Evolutionary conservation across 1,140 invertebrate species (phyloP).

Genomic region (Calliphora vicina): DNA sequence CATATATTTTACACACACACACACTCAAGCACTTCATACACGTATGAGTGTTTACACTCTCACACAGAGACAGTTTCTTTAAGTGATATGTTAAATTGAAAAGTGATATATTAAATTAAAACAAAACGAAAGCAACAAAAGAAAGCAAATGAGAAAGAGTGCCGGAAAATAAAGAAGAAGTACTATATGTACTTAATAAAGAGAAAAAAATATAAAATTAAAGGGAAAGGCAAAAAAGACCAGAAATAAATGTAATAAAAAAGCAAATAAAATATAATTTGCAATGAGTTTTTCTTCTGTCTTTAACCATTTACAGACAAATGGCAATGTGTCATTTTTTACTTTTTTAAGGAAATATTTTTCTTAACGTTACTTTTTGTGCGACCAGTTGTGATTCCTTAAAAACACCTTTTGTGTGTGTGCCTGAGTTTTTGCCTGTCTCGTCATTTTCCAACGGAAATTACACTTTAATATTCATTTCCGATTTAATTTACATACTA

Average conservation of each 20-base stretch:
- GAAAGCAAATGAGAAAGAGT: not conserved
- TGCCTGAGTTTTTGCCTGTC: not conserved
- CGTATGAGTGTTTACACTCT: no score
- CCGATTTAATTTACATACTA: not conserved
- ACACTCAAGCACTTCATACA: not conserved
- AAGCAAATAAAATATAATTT: not conserved
- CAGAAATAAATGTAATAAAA: not conserved
- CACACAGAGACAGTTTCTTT: not conserved
- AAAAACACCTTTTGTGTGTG: not conserved
- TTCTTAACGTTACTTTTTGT: no score
- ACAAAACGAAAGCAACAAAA: not conserved
- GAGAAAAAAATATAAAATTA: not conserved
- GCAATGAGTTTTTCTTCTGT: not conserved
- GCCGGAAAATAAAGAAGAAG: not conserved
- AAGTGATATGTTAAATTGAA: not conserved
- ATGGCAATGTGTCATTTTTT: not conserved
- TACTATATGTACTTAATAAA: not conserved
- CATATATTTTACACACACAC: no score
- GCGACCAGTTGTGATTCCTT: not conserved
- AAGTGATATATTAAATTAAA: not conserved
- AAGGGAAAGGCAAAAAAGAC: no score
- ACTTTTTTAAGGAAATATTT: no score
- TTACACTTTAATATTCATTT: slow-evolving; percentile 2
- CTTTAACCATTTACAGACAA: not conserved
- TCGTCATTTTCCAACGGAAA: not conserved